Base-by-base conservation (phyloP, 2,888 invertebrate species). In the Hirtodrosophila histrioides region DNA sequence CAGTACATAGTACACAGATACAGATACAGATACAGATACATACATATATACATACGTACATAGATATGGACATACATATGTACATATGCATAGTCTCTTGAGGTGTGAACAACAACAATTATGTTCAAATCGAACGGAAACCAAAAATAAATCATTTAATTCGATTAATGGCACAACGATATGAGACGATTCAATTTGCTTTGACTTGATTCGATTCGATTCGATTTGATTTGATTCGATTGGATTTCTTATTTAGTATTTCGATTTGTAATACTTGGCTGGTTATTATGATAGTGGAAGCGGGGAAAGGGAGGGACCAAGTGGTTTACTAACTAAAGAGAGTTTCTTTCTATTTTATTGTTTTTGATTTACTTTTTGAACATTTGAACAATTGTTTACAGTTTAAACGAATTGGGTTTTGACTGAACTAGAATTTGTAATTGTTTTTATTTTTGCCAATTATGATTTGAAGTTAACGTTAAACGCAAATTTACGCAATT, bases 61-160 rank as follows among this genome's bases (percentile, higher is more conserved):
- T 45, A 23, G 8, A 48, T 29, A 46, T 44, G 29, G 29, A 51
- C 33, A 45, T 64, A 65, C 49, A 61, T 71, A 56, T 62, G 62
- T 67, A 72, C 62, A 72, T 67, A 71, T 60, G 56, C 53, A 72
- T 49, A 51, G 53, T 57, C 58, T 54, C 44, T 44, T 31, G 44
- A 33, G 40, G 51, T 40, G 49, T 56, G 61, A 69, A 78, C 75
- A 82, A 82, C 71, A 83, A 85, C 85, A 82, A 79, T 68, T 79
- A 55, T 78, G 76, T 77, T 77, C 75, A 60, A 68, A 75, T 69
- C 84, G 80, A 80, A 81, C 81, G 81, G 75, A 75, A 81, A 83
- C 83, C 78, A 66, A 75, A 49, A 68, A 51, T 7, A 45, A 64
- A 49, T 46, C n/a, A 29, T 4, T 41, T 39, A 44, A 54, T 54